A percentile compares a stretch with the other conserved stretches of the same genome.
Evolutionary conservation across 2,888 invertebrate species (phyloP).

Genomic region (Diplazon laetatorius): DNA sequence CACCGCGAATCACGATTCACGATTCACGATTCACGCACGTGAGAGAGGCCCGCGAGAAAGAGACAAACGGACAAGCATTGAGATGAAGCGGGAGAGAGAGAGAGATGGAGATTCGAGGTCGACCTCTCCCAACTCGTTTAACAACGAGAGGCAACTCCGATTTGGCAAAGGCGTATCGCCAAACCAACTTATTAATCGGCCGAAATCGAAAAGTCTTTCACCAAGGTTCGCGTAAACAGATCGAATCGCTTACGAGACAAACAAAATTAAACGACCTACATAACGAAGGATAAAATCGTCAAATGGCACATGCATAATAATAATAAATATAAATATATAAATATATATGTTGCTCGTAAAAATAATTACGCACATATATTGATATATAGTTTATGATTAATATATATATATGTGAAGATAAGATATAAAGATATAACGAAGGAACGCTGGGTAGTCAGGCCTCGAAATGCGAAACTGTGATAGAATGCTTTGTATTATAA

Average conservation of each 20-base stretch:
- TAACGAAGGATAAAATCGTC: conserved; percentile 12
- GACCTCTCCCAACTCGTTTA: conserved; percentile 30
- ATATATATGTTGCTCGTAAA: too few species aligned
- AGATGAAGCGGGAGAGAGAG: conserved; percentile 1
- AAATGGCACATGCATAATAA: neutral
- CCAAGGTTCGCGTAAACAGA: neutral
- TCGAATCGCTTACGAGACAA: conserved; percentile 11
- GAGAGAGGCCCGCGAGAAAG: too few species aligned
- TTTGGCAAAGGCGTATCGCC: neutral
- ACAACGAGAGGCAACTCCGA: conserved; percentile 33
- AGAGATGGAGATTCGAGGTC: conserved; percentile 52
- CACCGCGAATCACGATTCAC: conserved; percentile 4
- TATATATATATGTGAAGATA: too few species aligned
- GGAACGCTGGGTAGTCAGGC: conserved; percentile 52
- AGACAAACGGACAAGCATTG: too few species aligned
- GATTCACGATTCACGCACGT: too few species aligned
- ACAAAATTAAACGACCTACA: conserved; percentile 22
- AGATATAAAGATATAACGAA: conserved; percentile 24
- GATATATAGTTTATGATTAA: too few species aligned
- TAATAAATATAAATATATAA: neutral
- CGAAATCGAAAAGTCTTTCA: too few species aligned
- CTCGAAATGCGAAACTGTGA: conserved; percentile 77
- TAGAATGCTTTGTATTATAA: conserved; percentile 74
- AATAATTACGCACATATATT: too few species aligned
- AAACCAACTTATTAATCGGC: conserved; percentile 23